These are phyloP conservation scores for Centruroides sculpturatus DNA, from an alignment of 1,140 invertebrate genomes.

Conservation along the genomic window DNA sequence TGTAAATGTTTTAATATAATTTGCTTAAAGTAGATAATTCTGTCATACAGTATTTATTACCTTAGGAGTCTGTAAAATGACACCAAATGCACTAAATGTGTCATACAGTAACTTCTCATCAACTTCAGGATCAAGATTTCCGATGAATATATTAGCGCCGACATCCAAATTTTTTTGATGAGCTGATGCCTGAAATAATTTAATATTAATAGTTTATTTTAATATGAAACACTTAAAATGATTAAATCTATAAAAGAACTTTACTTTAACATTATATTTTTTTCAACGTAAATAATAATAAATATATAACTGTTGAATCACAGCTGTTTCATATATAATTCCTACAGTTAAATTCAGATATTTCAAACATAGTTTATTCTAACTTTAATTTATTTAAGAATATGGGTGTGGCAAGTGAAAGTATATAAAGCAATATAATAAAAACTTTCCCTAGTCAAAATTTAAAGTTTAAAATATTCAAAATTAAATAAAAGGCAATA, in stretches of 20 bases:
- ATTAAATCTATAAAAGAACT: too few relatives aligned
- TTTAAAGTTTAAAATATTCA: too few relatives aligned
- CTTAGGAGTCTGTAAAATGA: conserved; percentile 98
- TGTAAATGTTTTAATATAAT: background rate
- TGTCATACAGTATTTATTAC: conserved; percentile 36
- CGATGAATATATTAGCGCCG: conserved; percentile 99
- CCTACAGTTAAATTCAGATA: background rate
- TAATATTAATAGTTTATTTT: background rate
- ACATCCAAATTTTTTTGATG: conserved; percentile 99
- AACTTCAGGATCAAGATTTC: conserved; percentile 98
- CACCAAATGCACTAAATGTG: conserved; percentile 98
- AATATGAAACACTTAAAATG: too few relatives aligned
- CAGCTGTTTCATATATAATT: too few relatives aligned
- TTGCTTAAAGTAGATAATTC: background rate
- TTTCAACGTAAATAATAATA: too few relatives aligned
- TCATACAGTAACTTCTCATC: conserved; percentile 98
- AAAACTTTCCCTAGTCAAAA: too few relatives aligned
- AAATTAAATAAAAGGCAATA: too few relatives aligned
- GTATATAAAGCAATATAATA: too few relatives aligned
- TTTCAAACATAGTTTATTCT: too few relatives aligned
- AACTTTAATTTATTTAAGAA: too few relatives aligned
- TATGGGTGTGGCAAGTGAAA: too few relatives aligned
- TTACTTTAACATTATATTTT: conserved; percentile 18
- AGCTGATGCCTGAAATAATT: conserved; percentile 59
- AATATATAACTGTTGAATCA: too few relatives aligned